Base-by-base conservation (phyloP, 2,113 vertebrate genomes). In the Trematomus loennbergii region DNA sequence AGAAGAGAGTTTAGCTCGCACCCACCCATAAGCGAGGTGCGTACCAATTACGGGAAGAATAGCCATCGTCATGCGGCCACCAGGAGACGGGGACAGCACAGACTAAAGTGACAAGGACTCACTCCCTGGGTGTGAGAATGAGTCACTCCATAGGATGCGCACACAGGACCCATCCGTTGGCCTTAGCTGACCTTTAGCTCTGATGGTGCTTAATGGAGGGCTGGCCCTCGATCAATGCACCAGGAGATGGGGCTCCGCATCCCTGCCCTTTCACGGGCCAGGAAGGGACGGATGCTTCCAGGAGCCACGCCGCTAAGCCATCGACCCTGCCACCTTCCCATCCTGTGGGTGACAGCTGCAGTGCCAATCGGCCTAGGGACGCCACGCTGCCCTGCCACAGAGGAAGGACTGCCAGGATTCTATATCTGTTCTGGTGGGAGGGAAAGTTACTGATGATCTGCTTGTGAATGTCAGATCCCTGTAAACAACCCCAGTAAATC, bases 171-270 rank as follows among this genome's bases (percentile, higher is more conserved):
- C 90, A 73, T 89, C 88, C 73, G 22, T 40, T 85, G 88, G 88
- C 89, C 91, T 91, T 84, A 85, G 86, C 64, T 90, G 91, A 93
- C 93, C 93, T 94, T 94, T 88, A 86, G 79, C 87, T 91, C 84
- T 66, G 80, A 87, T 68, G n/a, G 81, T 68, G 61, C 90, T 86
- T 91, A 88, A 93, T 91, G 87, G 91, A 87, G 81, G 62, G 68
- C 88, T 93, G 91, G 90, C 87, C 78, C 71, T 73, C 49, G 89
- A 93, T 93, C 94, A 93, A 89, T 93, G 84, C 83, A 55, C 84
- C 20, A 72, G 87, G 85, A 85, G 81, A 78, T 78, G 53, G 83
- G 78, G 45, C 82, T 84, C 90, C 87, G 84, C 73, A 60, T 86
- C 81, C 57, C 61, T 92, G 87, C 82, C 88, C 90, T 94, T 94